phyloP scores from a whole-genome alignment of 1,140 invertebrate species.

The Ips typographus region DNA sequence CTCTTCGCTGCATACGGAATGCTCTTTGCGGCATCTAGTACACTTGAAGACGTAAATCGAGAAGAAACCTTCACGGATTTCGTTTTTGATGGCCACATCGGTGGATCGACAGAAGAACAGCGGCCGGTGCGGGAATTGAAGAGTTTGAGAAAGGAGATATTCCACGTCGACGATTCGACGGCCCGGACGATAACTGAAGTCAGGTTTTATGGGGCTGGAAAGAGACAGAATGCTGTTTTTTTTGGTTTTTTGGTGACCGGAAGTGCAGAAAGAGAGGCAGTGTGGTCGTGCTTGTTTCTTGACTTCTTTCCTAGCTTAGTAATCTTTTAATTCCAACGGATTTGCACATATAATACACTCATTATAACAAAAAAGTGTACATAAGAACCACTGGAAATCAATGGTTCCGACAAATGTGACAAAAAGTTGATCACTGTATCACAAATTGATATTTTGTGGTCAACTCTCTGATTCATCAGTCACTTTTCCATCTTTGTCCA shows the following conservation, averaged over 20 bases:
- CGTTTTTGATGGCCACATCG: slow-evolving; percentile 34
- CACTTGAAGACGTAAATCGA: slow-evolving; percentile 35
- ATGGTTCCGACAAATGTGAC: too few relatives aligned
- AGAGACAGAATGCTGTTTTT: slow-evolving; percentile 18
- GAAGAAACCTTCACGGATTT: slow-evolving; percentile 37
- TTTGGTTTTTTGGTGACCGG: not conserved
- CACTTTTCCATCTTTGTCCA: too few relatives aligned
- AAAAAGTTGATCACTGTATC: too few relatives aligned
- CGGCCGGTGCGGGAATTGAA: slow-evolving; percentile 32
- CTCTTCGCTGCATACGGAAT: slow-evolving; percentile 36
- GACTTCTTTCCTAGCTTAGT: too few relatives aligned
- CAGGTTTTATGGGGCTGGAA: slow-evolving; percentile 26
- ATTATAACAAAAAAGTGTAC: too few relatives aligned
- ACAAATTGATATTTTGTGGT: too few relatives aligned
- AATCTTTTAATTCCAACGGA: too few relatives aligned
- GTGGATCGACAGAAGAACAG: slow-evolving; percentile 32
- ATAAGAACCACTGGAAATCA: too few relatives aligned
- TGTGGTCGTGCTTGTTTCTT: slow-evolving; percentile 1
- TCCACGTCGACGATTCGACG: slow-evolving; percentile 39
- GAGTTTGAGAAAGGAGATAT: slow-evolving; percentile 32
- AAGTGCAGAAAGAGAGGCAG: slow-evolving; percentile 12
- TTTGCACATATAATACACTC: too few relatives aligned
- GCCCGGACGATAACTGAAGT: slow-evolving; percentile 36
- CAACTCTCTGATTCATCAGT: too few relatives aligned
- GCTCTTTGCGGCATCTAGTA: slow-evolving; percentile 24